Conservation (phyloP, 37 sponge, comb jelly and placozoan genomes). For the Lycopodina hypogea region DNA sequence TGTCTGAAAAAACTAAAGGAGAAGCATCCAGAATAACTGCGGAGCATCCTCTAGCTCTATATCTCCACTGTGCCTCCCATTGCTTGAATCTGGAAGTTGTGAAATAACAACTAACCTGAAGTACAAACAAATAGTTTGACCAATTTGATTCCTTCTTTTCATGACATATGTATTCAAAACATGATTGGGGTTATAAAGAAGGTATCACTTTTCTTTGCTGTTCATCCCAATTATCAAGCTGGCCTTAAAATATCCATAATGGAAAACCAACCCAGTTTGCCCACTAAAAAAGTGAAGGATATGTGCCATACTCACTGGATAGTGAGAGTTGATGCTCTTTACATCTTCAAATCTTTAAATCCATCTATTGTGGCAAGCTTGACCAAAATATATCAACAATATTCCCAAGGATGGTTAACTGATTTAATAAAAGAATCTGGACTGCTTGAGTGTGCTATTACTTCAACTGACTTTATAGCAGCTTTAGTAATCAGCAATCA, state of each 20-base stretch:
- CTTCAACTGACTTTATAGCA: slow-evolving; percentile 45
- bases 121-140: neutral
- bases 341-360: slow-evolving; percentile 39
- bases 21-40: slow-evolving; percentile 38
- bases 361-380: slow-evolving; percentile 62
- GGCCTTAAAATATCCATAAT: slow-evolving; percentile 42
- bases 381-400: slow-evolving; percentile 51
- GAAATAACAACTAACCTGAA: neutral
- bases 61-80: slow-evolving; percentile 58
- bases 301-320: slow-evolving; percentile 62
- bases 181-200: slow-evolving; percentile 56
- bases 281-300: slow-evolving; percentile 45
- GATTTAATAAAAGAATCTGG: slow-evolving; percentile 58
- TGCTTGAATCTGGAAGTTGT: slow-evolving; percentile 54
- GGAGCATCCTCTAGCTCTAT: slow-evolving; percentile 41
- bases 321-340: slow-evolving; percentile 50
- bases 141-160: neutral
- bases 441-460: slow-evolving; percentile 47
- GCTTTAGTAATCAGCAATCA: slow-evolving; percentile 54
- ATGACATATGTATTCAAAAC: slow-evolving; percentile 30
- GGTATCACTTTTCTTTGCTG: slow-evolving; percentile 45
- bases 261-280: slow-evolving; percentile 22
- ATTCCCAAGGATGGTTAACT: slow-evolving; percentile 37
- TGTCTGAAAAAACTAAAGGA: slow-evolving; percentile 42
- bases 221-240: slow-evolving; percentile 63